These are phyloP conservation scores for Xylocopa sonorina DNA, from an alignment of 1,140 invertebrate genomes.

Conservation along the genomic window DNA sequence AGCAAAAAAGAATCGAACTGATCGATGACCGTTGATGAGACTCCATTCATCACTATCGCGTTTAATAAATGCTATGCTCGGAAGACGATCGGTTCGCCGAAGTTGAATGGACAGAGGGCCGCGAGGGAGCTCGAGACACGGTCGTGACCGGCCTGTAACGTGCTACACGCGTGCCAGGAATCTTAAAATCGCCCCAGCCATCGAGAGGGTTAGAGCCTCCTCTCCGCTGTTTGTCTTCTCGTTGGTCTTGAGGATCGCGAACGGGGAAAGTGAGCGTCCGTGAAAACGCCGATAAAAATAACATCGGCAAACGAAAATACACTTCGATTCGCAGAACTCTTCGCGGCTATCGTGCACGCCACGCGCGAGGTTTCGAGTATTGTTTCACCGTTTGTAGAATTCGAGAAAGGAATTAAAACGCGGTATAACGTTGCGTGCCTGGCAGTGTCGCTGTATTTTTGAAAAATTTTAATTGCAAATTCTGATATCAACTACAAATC, in stretches of 20 bases:
- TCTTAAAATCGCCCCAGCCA: conserved; percentile 19
- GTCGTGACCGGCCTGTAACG: conserved; percentile 34
- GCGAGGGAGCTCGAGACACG: not conserved
- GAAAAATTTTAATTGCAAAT: too few species aligned
- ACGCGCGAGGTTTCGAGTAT: not conserved
- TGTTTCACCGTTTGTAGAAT: too few species aligned
- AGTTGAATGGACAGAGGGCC: conserved; percentile 21
- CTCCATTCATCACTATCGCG: conserved; percentile 3
- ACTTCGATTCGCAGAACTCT: not conserved
- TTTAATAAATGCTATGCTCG: conserved; percentile 12
- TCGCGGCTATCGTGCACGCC: not conserved
- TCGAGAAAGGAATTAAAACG: too few species aligned
- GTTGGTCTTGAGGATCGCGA: not conserved
- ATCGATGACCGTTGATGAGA: not conserved
- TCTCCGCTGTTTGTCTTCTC: too few species aligned
- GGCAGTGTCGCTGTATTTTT: too few species aligned
- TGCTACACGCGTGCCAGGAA: conserved; percentile 31
- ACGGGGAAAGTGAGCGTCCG: not conserved
- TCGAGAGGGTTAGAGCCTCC: not conserved
- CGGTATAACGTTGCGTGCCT: too few species aligned
- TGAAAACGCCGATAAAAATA: conserved; percentile 31
- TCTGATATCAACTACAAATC: too few species aligned
- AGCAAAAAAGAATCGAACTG: not conserved
- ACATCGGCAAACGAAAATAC: conserved; percentile 2
- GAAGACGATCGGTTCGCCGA: conserved; percentile 39